phyloP scores from a whole-genome alignment of 2,113 vertebrate genomes.

The Microtus ochrogaster region DNA sequence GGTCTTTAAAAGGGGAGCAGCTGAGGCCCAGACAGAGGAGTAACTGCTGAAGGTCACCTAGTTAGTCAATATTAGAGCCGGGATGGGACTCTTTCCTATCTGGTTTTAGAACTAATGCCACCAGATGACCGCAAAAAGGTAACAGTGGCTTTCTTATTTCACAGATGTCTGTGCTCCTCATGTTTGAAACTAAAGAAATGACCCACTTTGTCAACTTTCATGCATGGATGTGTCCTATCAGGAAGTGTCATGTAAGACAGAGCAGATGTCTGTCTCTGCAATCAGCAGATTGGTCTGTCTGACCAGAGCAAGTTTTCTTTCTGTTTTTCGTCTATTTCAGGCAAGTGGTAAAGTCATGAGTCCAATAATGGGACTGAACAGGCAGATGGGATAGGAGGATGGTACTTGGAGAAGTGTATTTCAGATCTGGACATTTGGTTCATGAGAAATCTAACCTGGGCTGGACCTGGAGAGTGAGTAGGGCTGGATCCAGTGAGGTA shows the following conservation, averaged over 20 bases:
- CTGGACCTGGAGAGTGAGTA: not conserved
- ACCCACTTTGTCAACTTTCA: not conserved
- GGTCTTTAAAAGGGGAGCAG: not conserved
- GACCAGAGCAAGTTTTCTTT: not conserved
- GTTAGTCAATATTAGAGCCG: not conserved
- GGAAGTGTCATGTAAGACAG: not conserved
- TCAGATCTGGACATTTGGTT: not conserved
- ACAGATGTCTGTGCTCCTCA: not conserved
- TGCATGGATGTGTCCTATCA: not conserved
- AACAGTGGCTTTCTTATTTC: not conserved
- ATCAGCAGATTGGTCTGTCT: not conserved
- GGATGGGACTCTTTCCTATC: not conserved
- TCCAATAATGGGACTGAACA: not conserved
- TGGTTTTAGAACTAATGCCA: not conserved
- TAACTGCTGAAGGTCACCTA: not conserved
- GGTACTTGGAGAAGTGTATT: not conserved
- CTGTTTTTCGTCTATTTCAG: not conserved
- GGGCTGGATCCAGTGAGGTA: not conserved
- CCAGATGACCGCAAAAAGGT: not conserved
- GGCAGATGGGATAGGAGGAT: not conserved
- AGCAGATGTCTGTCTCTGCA: not conserved
- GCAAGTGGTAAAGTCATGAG: not conserved
- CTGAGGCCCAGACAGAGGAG: not conserved
- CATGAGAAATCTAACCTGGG: too few species aligned
- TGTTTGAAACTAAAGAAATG: not conserved